Base-by-base conservation (phyloP, 2,888 invertebrate genomes). In the Aspidiotus rigidus region DNA sequence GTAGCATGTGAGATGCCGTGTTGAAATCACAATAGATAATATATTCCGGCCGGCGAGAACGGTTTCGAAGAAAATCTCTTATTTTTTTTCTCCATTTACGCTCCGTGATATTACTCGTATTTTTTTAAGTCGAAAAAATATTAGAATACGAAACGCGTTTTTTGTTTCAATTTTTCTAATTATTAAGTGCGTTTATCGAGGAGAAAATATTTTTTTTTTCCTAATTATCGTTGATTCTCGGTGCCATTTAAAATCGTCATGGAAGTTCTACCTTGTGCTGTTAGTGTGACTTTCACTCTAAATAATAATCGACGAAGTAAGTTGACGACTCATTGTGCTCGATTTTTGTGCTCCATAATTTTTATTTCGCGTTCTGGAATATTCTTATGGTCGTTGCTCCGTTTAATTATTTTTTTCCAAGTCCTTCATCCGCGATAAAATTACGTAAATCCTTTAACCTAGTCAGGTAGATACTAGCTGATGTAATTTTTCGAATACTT, bases 191-290 rank as follows among this genome's bases (percentile, higher is more conserved):
- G 49, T 49, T 49, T n/a, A 13, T 3, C 10, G 49, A 11, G 49
- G 10, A 49, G 28, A 28, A 28, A 39, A 59, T 59, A 10, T 59
- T 15, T 41, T 64, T 64, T 64, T 53, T n/a, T 54, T 64, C 42
- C 41, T 66, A 17, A 42, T 59, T 66, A 41, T 53, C 54, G 53
- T 63, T 42, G 40, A 41, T 57, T 56, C 44, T 57, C 56, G 56
- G 66, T 66, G 66, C 66, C 66, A 66, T 66, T 66, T 28, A 59
- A 59, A 59, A 39, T 59, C 11, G 42, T 59, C 57, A 89, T 89
- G 89, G 89, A 89, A 83, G 86, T 89, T 80, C 83, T 89, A 79
- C 85, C 87, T 79, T 85, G 87, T 79, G 85, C 85, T 79, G 88
- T 86, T 80, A 85, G 83, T 79, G 86, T 87, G 78, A 85, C 86